These are phyloP conservation scores for Callinectes sapidus DNA, from an alignment of 2,888 invertebrate genomes.

Conservation along the genomic window DNA sequence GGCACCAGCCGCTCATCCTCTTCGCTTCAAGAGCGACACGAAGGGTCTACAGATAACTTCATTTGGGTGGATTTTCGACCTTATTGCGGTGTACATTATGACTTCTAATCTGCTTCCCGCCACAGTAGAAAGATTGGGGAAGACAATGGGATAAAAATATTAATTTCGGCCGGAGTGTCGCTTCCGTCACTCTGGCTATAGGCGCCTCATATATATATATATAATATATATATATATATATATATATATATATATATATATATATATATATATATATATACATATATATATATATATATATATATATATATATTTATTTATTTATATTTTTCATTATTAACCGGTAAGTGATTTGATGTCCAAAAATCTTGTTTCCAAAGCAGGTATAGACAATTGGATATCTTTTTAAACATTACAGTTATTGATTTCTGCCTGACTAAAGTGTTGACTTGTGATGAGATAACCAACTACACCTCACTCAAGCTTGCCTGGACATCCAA, in stretches of 20 bases:
- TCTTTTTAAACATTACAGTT: conserved; percentile 77
- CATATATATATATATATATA: conserved; percentile 39
- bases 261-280: conserved; percentile 19
- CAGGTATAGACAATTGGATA: not conserved
- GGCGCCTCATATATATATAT: too few relatives aligned
- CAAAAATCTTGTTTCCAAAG: not conserved
- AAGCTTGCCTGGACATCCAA: conserved; percentile 91
- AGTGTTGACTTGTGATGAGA: conserved; percentile 84
- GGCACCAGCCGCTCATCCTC: too few relatives aligned
- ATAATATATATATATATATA: conserved; percentile 18
- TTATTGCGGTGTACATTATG: too few relatives aligned
- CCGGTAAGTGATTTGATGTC: not conserved
- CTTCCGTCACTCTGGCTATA: too few relatives aligned
- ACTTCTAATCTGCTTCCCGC: too few relatives aligned
- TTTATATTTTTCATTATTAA: not conserved
- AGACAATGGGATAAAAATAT: too few relatives aligned
- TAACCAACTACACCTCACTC: conserved; percentile 87
- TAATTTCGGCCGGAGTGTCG: too few relatives aligned
- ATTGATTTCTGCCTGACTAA: conserved; percentile 96
- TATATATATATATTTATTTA: conserved; percentile 30
- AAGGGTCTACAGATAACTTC: too few relatives aligned
- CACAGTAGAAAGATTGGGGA: too few relatives aligned
- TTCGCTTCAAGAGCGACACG: too few relatives aligned
- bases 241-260: conserved; percentile 41
- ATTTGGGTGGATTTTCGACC: too few relatives aligned